Percentiles rank a stretch among this genome's conserved stretches.
These are phyloP conservation scores for Epistrophe eligans DNA, from an alignment of 2,888 invertebrate species.

Conservation along the genomic window DNA sequence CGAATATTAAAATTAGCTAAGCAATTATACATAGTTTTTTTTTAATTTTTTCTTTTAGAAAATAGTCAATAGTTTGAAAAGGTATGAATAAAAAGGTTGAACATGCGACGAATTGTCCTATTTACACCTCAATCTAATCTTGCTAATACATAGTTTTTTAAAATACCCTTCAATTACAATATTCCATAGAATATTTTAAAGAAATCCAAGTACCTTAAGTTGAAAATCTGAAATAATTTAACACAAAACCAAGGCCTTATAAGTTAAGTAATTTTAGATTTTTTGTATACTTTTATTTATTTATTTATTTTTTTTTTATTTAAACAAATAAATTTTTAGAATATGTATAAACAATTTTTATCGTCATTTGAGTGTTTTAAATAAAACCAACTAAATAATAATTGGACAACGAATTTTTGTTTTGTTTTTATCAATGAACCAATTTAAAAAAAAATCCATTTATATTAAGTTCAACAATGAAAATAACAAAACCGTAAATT, in stretches of 20 bases:
- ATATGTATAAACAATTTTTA: conserved; percentile 20
- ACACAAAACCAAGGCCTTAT: conserved; percentile 2
- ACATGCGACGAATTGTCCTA: no score
- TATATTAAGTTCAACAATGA: conserved; percentile 26
- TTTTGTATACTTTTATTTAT: neutral
- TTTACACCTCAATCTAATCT: no score
- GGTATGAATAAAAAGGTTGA: no score
- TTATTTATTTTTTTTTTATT: neutral
- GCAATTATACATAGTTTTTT: conserved; percentile 45
- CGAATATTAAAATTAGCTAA: conserved; percentile 72
- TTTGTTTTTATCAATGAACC: conserved; percentile 44
- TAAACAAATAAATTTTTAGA: neutral
- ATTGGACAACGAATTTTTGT: conserved; percentile 42
- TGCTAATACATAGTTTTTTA: neutral
- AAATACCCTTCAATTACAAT: neutral
- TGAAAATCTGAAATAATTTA: conserved; percentile 7
- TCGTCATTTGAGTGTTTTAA: conserved; percentile 65
- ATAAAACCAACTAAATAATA: conserved; percentile 28
- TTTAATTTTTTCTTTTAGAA: neutral
- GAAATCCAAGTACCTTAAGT: conserved; percentile 8
- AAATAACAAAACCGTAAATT: conserved; percentile 44
- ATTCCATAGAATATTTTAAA: conserved; percentile 1
- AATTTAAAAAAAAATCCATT: conserved; percentile 24
- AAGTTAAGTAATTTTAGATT: neutral
- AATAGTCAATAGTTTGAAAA: neutral